A percentile compares a stretch with the other conserved stretches of the same genome.
Conservation (phyloP, 2,797 vertebrate species). For the Propithecus deckenii region DNA sequence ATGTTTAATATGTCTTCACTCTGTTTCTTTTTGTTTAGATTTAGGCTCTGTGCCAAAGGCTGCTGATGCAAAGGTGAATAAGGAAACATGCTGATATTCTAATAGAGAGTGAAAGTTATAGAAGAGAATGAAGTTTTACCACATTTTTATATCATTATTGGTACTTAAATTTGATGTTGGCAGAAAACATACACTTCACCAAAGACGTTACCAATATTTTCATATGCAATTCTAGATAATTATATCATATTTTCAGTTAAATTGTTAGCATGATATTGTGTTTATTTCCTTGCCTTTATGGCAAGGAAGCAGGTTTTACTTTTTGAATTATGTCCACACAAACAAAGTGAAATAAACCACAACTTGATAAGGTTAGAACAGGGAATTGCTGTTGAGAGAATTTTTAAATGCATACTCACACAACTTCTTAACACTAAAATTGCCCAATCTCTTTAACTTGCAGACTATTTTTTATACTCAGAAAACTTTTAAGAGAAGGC, state of each 20-base stretch:
- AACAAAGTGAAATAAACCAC: neutral
- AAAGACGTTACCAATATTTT: neutral
- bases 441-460: neutral
- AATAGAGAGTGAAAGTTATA: neutral
- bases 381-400: neutral
- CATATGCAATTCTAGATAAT: neutral
- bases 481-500: neutral
- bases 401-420: conserved; percentile 2
- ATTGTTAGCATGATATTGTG: neutral
- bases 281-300: neutral
- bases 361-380: neutral
- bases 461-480: neutral
- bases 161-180: neutral
- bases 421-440: neutral
- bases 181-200: conserved; percentile 4
- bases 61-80: neutral
- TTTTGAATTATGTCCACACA: conserved; percentile 17
- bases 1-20: neutral
- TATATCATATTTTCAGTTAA: neutral
- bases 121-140: neutral
- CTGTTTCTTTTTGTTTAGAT: neutral
- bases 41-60: neutral
- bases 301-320: neutral
- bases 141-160: neutral
- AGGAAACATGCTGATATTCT: neutral